A percentile compares a stretch with the other conserved stretches of the same genome.
phyloP scores from a whole-genome alignment of 2,888 invertebrate species.

The Ctenicera cuprea region DNA sequence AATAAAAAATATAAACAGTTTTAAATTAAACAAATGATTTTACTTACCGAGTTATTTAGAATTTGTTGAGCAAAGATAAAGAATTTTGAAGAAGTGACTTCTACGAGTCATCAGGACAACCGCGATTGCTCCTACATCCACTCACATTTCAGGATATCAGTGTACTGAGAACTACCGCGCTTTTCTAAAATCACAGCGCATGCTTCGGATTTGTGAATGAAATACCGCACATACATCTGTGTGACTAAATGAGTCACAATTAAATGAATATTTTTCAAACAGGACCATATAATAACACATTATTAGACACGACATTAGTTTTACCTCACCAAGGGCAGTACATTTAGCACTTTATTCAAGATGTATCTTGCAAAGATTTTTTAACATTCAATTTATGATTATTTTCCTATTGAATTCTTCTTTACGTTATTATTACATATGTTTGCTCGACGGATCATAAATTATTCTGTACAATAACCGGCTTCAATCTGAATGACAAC shows the following conservation, averaged over 20 bases:
- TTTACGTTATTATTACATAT: too few species aligned
- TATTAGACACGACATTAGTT: too few species aligned
- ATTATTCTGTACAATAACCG: too few species aligned
- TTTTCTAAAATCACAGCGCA: conserved; percentile 14
- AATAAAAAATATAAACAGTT: neutral
- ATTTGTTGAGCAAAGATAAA: neutral
- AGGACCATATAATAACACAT: neutral
- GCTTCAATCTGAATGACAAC: too few species aligned
- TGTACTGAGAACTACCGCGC: conserved; percentile 19
- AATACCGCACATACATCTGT: neutral
- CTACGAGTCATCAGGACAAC: conserved; percentile 16
- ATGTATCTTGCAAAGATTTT: too few species aligned
- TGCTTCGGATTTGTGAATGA: conserved; percentile 20
- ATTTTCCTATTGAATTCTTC: too few species aligned
- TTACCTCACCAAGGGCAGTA: too few species aligned
- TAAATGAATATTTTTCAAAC: too few species aligned
- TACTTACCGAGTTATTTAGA: neutral
- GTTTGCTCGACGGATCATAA: too few species aligned
- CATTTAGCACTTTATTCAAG: too few species aligned
- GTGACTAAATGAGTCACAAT: too few species aligned
- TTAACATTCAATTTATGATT: too few species aligned
- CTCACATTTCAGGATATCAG: conserved; percentile 33
- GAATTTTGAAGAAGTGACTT: neutral
- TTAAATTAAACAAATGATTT: neutral
- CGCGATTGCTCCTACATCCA: neutral